Base-by-base conservation (phyloP, 2,888 invertebrate genomes). In the Netelia fuscicornis region DNA sequence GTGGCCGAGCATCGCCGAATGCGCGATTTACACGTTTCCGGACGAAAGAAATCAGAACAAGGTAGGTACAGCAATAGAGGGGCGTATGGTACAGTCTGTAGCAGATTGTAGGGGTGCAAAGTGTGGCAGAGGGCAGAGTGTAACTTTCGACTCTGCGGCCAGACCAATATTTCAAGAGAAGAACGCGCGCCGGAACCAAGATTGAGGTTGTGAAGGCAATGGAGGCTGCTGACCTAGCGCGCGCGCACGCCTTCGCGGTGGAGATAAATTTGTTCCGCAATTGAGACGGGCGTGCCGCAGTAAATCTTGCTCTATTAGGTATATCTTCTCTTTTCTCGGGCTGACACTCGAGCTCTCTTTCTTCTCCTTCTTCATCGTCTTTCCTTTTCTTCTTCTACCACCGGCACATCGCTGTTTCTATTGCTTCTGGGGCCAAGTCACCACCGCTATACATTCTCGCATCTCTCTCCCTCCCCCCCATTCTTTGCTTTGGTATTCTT, bases 251-350 rank as follows among this genome's bases (percentile, higher is more conserved):
- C n/a, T 56, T 65, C 90, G 89, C 91, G 90, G 89, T 87, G 88
- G 90, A 93, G 93, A 93, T 93, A 93, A 93, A 93, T 93, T 93
- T 92, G 92, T 92, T 91, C 92, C 90, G 91, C 93, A 92, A 93
- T 93, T 92, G 93, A 92, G 92, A 90, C 92, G 89, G 91, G 91
- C 92, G 90, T 90, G 90, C 89, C 86, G 90, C 90, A 88, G 91
- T 92, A 92, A 92, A 92, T 92, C 92, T 91, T 92, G 77, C 89
- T 91, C 92, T 91, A 92, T 92, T 92, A 91, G 92, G 88, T 90
- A 88, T 90, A 90, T 90, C 89, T 89, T 90, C 89, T 77, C 89
- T 84, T 89, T 89, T 88, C 80, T 88, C 84, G 56, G 79, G 42
- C 72, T 71, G 48, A 72, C 56, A 62, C 60, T 60, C 60, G 23